Conservation (phyloP, 2,797 vertebrate genomes). For the Rhynchotus rufescens region DNA sequence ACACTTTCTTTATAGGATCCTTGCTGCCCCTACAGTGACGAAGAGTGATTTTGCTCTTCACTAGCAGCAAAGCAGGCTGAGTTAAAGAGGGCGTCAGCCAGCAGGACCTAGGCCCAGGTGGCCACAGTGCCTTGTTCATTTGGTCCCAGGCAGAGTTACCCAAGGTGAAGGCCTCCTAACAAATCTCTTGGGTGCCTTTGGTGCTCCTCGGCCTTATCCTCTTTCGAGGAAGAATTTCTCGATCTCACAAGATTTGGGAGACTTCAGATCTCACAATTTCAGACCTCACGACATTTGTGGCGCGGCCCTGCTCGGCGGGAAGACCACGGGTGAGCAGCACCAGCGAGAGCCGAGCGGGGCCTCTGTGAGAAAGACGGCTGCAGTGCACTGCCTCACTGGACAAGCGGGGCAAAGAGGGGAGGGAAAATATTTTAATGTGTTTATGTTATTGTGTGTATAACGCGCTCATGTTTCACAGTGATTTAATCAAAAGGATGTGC, state of each 20-base stretch:
- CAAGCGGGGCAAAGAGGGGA: neutral
- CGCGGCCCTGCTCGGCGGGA: neutral
- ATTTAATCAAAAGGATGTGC: neutral
- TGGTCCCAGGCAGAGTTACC: neutral
- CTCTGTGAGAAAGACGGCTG: neutral
- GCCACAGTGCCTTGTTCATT: neutral
- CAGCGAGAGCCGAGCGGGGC: slow-evolving; percentile 7
- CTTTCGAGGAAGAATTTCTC: neutral
- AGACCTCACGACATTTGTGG: slow-evolving; percentile 1
- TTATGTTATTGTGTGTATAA: neutral
- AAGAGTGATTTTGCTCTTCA: neutral
- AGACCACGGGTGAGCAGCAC: slow-evolving; percentile 22
- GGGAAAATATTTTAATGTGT: neutral
- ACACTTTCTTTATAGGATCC: neutral
- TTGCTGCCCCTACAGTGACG: neutral
- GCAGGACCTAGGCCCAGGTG: neutral
- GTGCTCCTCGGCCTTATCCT: neutral
- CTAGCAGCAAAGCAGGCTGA: neutral
- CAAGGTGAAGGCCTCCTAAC: neutral
- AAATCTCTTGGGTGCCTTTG: neutral
- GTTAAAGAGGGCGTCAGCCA: neutral
- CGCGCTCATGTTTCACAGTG: neutral
- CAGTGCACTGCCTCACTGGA: neutral
- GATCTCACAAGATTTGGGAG: neutral
- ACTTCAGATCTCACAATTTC: neutral